Base-by-base conservation (phyloP, 2,888 invertebrate species). In the Drosophila macrothrix region DNA sequence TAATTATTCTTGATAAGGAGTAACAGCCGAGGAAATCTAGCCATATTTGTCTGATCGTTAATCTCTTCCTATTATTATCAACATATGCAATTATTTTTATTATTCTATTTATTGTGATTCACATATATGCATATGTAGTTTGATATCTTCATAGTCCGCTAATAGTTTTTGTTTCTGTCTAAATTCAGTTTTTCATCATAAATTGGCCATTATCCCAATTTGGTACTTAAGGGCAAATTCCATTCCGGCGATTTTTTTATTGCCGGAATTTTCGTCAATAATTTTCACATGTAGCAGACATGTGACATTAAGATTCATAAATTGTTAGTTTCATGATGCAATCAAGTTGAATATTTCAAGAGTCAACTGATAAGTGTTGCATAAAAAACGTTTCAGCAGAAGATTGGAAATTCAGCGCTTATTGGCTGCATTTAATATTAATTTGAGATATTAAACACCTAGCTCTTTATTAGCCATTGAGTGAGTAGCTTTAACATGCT, bases 401-500 rank as follows among this genome's bases (percentile, higher is more conserved):
- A 37, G 43, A 53, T 43, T 31, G 53, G 25, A 59, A 55, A 55
- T 65, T 53, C 25, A 59, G 14, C 12, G 39, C 41, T 14, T 29
- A 52, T 65, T 58, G 41, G 22, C n/a, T 37, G 49, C 31, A 28
- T 59, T 54, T 61, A 55, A 66, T 78, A 72, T 80, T 70, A 75
- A 78, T 75, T 55, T 78, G 50, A 64, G 54, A 58, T 46, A 66
- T 64, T 73, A 64, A 69, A 71, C 67, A 75, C 73, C 61, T 67
- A 59, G 29, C 31, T 37, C 41, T 28, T 58, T 61, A 62, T 46
- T 60, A 73, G 41, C 55, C 73, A 83, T 86, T 88, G 76, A 88
- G 79, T 86, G 77, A 79, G 68, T 61, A 63, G 55, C 73, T 81
- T 81, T 68, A 80, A 82, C 71, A 68, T 74, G 83, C 65, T 69